phyloP scores from a whole-genome alignment of 2,888 invertebrate species.

The Aplocera efformata region DNA sequence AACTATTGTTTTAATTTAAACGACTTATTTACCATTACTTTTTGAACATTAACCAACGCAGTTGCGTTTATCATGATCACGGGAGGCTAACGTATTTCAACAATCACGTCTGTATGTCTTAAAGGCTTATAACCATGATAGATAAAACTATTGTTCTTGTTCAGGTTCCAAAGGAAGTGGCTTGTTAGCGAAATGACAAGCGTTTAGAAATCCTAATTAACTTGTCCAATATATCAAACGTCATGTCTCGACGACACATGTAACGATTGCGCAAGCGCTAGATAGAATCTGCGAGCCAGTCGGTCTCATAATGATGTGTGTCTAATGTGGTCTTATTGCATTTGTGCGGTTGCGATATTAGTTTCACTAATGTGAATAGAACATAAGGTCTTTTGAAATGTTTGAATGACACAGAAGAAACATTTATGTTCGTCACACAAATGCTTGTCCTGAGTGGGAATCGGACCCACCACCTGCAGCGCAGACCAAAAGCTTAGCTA shows the following conservation, averaged over 20 bases:
- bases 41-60: too few species aligned
- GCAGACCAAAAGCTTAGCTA: too few species aligned
- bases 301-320: conserved; percentile 30
- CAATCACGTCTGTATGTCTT: too few species aligned
- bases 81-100: too few species aligned
- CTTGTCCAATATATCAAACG: conserved; percentile 20
- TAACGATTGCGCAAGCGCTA: conserved; percentile 22
- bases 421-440: conserved; percentile 6
- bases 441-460: conserved; percentile 4
- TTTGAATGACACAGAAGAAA: too few species aligned
- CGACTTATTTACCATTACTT: too few species aligned
- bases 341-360: conserved; percentile 23
- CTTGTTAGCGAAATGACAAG: conserved; percentile 1
- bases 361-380: conserved; percentile 17
- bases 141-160: background rate
- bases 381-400: conserved; percentile 24
- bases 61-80: too few species aligned
- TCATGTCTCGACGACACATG: conserved; percentile 13
- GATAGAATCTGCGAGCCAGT: conserved; percentile 22
- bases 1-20: too few species aligned
- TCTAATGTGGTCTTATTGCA: conserved; percentile 29
- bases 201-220: conserved; percentile 24
- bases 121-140: too few species aligned
- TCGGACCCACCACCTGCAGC: too few species aligned
- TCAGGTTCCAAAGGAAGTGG: conserved; percentile 1